Base-by-base conservation (phyloP, 2,888 invertebrate genomes). In the Melolontha melolontha region DNA sequence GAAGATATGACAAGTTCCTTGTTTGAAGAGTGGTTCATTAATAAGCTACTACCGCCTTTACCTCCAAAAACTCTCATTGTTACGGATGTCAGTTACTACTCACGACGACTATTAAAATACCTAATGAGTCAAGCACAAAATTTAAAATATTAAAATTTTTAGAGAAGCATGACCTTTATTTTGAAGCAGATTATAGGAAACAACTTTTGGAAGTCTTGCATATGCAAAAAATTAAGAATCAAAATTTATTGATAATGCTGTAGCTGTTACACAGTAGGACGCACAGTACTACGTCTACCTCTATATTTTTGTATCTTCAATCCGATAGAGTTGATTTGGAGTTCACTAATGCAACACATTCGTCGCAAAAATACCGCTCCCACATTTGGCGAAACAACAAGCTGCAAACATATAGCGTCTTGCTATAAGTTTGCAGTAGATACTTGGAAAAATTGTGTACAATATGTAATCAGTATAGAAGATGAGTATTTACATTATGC, bases 331-430 rank as follows among this genome's bases (percentile, higher is more conserved):
- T 44, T 44, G 44, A 5, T 44, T 12, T 44, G 44, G 44, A 44
- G 12, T 44, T 44, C 44, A 44, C 12, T 44, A 44, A 44, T n/a
- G 12, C 44, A 44, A n/a, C 44, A 44, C 12, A 44, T n/a, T 42
- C 29, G 29, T 42, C 12, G 42, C 12, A 42, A 44, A 44, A 44
- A n/a, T 44, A 12, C 7, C 44, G 44, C 44, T 12, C 44, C 44
- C 44, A 44, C 11, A 44, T n/a, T 44, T 44, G n/a, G 44, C 44
- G 44, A 44, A 44, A 44, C 44, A 44, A 44, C 44, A 44, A 5
- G 12, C 10, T 44, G n/a, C 44, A 44, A 44, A 12, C 10, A 44
- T 1, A 12, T 44, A 44, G 4, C 4, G 4, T 29, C 4, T 29
- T 29, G 6, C 4, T 29, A 5, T n/a, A n/a, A n/a, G n/a, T 1